Base-by-base conservation (phyloP, 2,888 invertebrate species). In the Alentia gelatinosa region DNA sequence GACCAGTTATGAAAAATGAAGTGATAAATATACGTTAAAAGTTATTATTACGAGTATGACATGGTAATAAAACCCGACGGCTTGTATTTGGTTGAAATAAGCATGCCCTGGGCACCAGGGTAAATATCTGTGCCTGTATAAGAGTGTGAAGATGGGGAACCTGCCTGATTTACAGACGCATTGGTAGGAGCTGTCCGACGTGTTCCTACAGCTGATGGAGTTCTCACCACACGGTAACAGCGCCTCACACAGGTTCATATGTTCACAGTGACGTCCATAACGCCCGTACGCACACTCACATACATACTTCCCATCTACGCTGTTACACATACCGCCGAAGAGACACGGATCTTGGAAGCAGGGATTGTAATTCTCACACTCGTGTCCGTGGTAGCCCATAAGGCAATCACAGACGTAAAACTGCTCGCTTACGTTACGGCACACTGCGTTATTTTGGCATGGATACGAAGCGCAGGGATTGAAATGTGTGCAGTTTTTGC, bases 391-490 rank as follows among this genome's bases (percentile, higher is more conserved):
- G 88, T 91, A 93, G 26, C 93, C 93, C 19, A 90, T 89, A 26
- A 84, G 92, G 90, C 93, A 94, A 1, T 89, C 89, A 47, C 93
- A 93, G 9, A 89, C 90, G 89, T 90, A 93, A 35, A 91, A 92
- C 1, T 79, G 91, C 79, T 94, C 93, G 15, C 93, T 93, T 1
- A 90, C 90, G 33, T 93, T 93, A 7, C 91, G 68, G 91, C 96
- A 96, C 5, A 92, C 92, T 19, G 94, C 95, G 23, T 94, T 94
- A 91, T 95, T 94, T 35, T 92, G 84, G 90, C 96, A 96, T 0
- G 95, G 95, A 4, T 92, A 91, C 0, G 92, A 91, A 19, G 91
- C 88, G 75, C 95, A 95, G 1, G 92, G 93, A 88, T 95, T 93
- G 35, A 90, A 90, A 5, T 90, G 88, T 33, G 94, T 90, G 91